Base-by-base conservation (phyloP, 2,888 invertebrate species). In the Agrypnus murinus region DNA sequence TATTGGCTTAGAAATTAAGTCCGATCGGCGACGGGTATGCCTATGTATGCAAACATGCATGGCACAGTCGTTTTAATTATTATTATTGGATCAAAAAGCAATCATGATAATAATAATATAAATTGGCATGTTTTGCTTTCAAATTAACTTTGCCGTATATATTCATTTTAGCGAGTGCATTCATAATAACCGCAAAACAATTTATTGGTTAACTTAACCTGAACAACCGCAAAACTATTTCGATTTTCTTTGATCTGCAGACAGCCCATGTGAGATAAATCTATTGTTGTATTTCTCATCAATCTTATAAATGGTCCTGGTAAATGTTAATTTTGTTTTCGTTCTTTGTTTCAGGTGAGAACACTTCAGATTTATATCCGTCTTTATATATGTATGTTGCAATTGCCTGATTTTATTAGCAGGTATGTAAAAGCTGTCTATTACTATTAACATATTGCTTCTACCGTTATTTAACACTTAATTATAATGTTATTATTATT, bases 201-300 rank as follows among this genome's bases (percentile, higher is more conserved):
- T 36, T 55, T 36, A 34, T 34, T 15, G 15, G 38, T 10, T 36
- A 15, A 14, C 17, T 9, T 45, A 63, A 63, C 50, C 50, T 63
- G 50, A 50, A 50, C 64, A 38, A 64, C 64, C 64, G 14, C 64
- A 64, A 38, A 63, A 25, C 38, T 12, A 53, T 9, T 50, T 40
- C 50, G 9, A 12, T 55, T 31, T 36, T 32, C 17, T 40, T 40
- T 10, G 8, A 15, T 15, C 17, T 36, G 1, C 10, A 48, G 38
- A 19, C 10, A n/a, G 9, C 3, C 36, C n/a, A 10, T 55, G 62
- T 62, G 62, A 62, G 48, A 62, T 62, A 32, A 8, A 4, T n/a
- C 14, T 3, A 6, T 14, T 6, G 17, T 19, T 17, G 45, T 9
- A 15, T n/a, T 62, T 62, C 64, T 50, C 64, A 64, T 32, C 53